phyloP scores from a whole-genome alignment of 2,888 invertebrate genomes.

The Tenthredo mesomela region DNA sequence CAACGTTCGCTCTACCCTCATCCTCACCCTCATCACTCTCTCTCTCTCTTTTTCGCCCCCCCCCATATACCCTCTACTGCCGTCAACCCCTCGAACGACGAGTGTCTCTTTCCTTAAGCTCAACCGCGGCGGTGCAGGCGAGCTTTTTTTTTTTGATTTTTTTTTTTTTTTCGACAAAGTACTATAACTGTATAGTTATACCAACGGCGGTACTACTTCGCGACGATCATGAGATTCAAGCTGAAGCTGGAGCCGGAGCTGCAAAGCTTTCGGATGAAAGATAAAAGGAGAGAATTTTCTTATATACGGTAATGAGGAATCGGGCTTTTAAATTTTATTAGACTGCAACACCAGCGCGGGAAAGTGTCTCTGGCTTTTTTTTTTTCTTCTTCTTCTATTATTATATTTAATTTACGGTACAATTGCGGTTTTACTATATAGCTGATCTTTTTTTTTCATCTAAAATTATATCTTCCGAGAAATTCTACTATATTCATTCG shows the following conservation, averaged over 20 bases:
- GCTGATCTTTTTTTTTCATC: neutral
- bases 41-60: neutral
- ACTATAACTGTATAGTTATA: neutral
- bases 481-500: too few species aligned
- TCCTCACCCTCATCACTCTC: neutral
- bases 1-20: neutral
- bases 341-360: neutral
- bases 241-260: neutral
- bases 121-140: constrained; percentile 33
- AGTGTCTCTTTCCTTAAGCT: constrained; percentile 34
- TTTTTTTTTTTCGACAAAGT: neutral
- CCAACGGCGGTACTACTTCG: neutral
- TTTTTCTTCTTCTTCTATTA: too few species aligned
- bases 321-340: constrained; percentile 15
- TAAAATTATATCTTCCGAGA: too few species aligned
- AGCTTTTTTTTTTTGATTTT: too few species aligned
- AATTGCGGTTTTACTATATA: too few species aligned
- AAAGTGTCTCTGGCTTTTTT: neutral
- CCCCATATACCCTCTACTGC: neutral
- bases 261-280: constrained; percentile 7
- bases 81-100: constrained; percentile 20
- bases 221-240: constrained; percentile 26
- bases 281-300: constrained; percentile 26
- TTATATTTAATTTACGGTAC: too few species aligned
- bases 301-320: constrained; percentile 7